Percentiles rank a stretch among this genome's conserved stretches.
phyloP scores from a whole-genome alignment of 2,888 invertebrate species.

The Eurois occulta region DNA sequence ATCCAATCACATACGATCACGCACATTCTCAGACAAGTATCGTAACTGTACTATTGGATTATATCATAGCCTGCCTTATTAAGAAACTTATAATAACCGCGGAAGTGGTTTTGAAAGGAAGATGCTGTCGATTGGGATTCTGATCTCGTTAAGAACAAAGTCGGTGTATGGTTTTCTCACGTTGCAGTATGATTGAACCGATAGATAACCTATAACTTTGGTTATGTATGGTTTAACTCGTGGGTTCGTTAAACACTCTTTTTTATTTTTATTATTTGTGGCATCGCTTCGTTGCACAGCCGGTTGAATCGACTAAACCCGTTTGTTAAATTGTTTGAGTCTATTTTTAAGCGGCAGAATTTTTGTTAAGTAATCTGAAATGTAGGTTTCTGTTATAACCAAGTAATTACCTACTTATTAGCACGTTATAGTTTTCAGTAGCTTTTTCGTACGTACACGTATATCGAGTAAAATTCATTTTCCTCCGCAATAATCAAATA shows the following conservation, averaged over 20 bases:
- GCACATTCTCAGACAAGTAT: conserved; percentile 6
- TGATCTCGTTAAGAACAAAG: conserved; percentile 27
- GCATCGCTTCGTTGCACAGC: conserved; percentile 44
- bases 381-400: background rate
- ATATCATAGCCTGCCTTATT: conserved; percentile 28
- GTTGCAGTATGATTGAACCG: conserved; percentile 53
- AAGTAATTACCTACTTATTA: background rate
- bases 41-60: conserved; percentile 16
- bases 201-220: conserved; percentile 64
- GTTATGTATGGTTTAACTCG: conserved; percentile 42
- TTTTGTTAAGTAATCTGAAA: conserved; percentile 24
- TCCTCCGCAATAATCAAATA: conserved; percentile 18
- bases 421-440: background rate
- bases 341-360: conserved; percentile 21
- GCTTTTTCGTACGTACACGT: background rate
- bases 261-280: conserved; percentile 40
- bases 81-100: conserved; percentile 16
- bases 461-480: background rate
- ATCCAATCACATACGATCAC: conserved; percentile 34
- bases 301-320: conserved; percentile 37
- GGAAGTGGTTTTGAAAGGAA: conserved; percentile 37
- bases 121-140: conserved; percentile 41
- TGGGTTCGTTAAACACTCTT: conserved; percentile 53
- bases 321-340: conserved; percentile 45
- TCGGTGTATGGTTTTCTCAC: conserved; percentile 38